Conservation (phyloP, 2,888 invertebrate genomes). For the Ctena decussata region DNA sequence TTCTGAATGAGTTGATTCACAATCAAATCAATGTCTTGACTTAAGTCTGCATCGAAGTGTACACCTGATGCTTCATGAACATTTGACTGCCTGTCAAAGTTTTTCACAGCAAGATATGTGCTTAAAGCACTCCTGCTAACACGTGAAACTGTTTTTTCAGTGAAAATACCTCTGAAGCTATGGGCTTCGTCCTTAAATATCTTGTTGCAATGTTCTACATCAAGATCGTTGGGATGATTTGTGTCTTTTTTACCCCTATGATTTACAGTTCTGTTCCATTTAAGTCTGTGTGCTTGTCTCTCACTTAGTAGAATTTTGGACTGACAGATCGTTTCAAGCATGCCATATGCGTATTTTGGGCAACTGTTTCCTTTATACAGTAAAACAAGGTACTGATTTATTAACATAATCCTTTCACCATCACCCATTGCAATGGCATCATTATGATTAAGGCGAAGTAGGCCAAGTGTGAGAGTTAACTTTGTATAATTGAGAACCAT, state of each 20-base stretch:
- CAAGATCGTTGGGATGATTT: no score
- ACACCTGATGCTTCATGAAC: no score
- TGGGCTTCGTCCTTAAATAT: slow-evolving; percentile 54
- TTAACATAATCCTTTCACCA: slow-evolving; percentile 39
- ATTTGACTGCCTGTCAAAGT: not conserved
- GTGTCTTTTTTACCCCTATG: slow-evolving; percentile 34
- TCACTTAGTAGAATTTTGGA: slow-evolving; percentile 32
- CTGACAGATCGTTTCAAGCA: slow-evolving; percentile 45
- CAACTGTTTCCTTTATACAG: slow-evolving; percentile 33
- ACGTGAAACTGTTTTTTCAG: slow-evolving; percentile 41
- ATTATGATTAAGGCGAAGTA: slow-evolving; percentile 35
- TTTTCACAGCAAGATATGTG: not conserved
- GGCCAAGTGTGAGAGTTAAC: slow-evolving; percentile 9
- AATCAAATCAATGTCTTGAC: not conserved
- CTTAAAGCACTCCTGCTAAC: slow-evolving; percentile 27
- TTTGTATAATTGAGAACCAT: slow-evolving; percentile 31
- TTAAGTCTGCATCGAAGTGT: slow-evolving; percentile 21
- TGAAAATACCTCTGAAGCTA: slow-evolving; percentile 52
- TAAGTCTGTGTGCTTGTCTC: slow-evolving; percentile 36
- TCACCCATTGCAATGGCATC: slow-evolving; percentile 53
- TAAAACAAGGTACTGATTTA: slow-evolving; percentile 29
- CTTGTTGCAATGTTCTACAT: slow-evolving; percentile 52
- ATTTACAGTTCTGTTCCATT: slow-evolving; percentile 59
- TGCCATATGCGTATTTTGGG: slow-evolving; percentile 55
- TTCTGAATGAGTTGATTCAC: not conserved